phyloP scores from a whole-genome alignment of 2,113 vertebrate genomes.

The Chaetorhynchus papuensis region DNA sequence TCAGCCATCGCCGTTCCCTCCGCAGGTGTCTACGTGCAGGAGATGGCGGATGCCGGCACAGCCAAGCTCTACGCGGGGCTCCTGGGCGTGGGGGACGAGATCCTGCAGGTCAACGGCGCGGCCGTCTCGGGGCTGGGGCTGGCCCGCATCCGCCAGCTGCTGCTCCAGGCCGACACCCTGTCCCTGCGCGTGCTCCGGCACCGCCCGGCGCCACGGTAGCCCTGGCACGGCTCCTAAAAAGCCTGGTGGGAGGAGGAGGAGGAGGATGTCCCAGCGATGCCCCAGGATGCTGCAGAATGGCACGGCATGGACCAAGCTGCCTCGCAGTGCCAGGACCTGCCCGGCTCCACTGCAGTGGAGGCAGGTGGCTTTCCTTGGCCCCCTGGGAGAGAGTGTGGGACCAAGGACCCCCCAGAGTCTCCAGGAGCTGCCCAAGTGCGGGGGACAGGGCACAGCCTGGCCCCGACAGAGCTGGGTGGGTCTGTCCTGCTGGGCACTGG shows the following conservation, averaged over 20 bases:
- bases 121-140: constrained; percentile 83
- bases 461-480: background rate
- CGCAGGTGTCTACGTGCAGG: constrained; percentile 89
- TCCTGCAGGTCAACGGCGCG: constrained; percentile 88
- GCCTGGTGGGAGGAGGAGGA: fast-evolving
- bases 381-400: fast-evolving
- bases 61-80: constrained; percentile 88
- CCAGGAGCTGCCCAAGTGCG: background rate
- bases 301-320: fast-evolving
- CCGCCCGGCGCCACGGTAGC: constrained; percentile 74
- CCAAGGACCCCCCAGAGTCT: fast-evolving
- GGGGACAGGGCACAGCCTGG: background rate
- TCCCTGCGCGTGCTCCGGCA: constrained; percentile 83
- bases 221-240: fast-evolving
- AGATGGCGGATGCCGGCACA: constrained; percentile 76
- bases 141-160: constrained; percentile 78
- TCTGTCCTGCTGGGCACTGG: background rate
- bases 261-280: fast-evolving
- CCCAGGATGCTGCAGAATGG: background rate
- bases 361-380: background rate
- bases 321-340: fast-evolving
- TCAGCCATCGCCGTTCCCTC: background rate
- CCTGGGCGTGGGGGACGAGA: constrained; percentile 87
- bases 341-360: fast-evolving
- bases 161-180: constrained; percentile 76